Evolutionary conservation across 2,113 vertebrate genomes (phyloP).

Genomic region (Peromyscus polionotus): DNA sequence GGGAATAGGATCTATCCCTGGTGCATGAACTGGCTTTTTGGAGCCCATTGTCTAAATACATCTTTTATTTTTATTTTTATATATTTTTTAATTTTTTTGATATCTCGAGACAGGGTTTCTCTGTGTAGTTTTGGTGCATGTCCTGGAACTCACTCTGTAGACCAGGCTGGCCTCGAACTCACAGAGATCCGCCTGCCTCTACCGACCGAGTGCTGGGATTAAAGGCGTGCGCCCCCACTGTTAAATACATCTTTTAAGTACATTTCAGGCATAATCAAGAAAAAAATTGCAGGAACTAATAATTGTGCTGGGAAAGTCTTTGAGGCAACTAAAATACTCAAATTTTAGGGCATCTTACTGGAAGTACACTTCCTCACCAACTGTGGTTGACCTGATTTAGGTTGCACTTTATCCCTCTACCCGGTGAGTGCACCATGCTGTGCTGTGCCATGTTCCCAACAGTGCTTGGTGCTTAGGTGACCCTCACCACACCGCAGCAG

Average conservation of each 20-base stretch:
- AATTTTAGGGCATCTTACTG: constrained; percentile 12
- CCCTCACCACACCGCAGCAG: neutral
- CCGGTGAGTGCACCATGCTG: neutral
- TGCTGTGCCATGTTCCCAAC: neutral
- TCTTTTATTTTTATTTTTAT: neutral
- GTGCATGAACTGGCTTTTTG: too few species aligned
- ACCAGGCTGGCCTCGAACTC: too few species aligned
- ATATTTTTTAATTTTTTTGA: too few species aligned
- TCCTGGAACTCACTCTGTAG: too few species aligned
- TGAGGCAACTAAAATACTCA: constrained; percentile 22
- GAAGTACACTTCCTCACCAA: neutral
- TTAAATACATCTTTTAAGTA: neutral
- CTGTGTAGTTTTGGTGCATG: too few species aligned
- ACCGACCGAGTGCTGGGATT: too few species aligned
- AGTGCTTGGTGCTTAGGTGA: constrained; percentile 21
- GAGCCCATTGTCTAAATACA: neutral
- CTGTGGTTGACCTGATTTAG: neutral
- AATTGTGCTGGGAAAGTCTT: neutral
- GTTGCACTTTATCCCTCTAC: neutral
- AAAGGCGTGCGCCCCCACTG: too few species aligned
- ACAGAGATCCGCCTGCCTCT: too few species aligned
- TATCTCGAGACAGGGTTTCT: too few species aligned
- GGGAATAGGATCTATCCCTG: too few species aligned
- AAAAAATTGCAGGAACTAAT: constrained; percentile 24
- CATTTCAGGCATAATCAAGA: constrained; percentile 24